Evolutionary conservation across 2,888 invertebrate species (phyloP).

Genomic region (Acanthosepion lycidas): DNA sequence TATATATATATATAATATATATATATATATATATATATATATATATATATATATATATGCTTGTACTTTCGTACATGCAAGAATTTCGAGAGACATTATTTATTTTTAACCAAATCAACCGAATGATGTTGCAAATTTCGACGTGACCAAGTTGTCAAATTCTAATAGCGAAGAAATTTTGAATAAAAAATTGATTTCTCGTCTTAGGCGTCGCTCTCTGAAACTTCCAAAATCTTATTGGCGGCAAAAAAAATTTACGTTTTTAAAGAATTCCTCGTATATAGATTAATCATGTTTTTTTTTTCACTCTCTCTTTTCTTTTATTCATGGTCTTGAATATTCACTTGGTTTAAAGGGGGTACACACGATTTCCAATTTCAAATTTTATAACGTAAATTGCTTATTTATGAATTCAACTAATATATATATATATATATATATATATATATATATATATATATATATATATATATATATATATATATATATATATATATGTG

Average conservation of each 20-base stretch:
- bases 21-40: neutral
- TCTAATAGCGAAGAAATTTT: neutral
- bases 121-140: neutral
- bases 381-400: neutral
- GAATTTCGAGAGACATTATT: neutral
- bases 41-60: neutral
- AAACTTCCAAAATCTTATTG: conserved; percentile 33
- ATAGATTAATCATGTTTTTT: too few species aligned
- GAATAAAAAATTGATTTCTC: conserved; percentile 33
- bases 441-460: neutral
- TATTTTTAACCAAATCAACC: conserved; percentile 14
- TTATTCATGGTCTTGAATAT: neutral
- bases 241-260: neutral
- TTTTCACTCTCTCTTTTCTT: neutral
- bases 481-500: too few species aligned
- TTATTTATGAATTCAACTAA: conserved; percentile 1
- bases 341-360: neutral
- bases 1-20: too few species aligned
- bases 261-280: too few species aligned
- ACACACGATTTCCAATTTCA: neutral
- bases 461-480: too few species aligned
- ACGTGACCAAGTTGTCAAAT: conserved; percentile 18
- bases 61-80: neutral
- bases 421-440: neutral
- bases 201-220: neutral